Conservation (phyloP, 2,888 invertebrate genomes). For the Synanthedon vespiformis region DNA sequence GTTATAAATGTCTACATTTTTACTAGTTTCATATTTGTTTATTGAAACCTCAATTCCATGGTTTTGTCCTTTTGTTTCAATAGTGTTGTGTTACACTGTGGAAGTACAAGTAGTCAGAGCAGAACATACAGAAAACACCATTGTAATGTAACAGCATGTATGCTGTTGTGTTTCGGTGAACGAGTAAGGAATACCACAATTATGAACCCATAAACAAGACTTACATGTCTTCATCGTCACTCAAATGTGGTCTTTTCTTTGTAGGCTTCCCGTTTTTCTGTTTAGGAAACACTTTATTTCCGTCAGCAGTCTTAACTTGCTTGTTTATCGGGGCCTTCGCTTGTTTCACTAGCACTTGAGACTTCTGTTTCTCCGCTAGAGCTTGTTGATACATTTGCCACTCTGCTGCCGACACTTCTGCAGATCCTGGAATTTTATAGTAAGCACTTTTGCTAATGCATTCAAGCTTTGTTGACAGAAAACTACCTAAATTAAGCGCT, state of each 20-base stretch:
- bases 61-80: too few relatives aligned
- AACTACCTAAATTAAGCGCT: too few relatives aligned
- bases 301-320: constrained; percentile 17
- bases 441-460: background rate
- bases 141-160: too few relatives aligned
- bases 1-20: too few relatives aligned
- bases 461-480: background rate
- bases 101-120: too few relatives aligned
- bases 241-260: constrained; percentile 27
- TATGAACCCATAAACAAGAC: constrained; percentile 10
- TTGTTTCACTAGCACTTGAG: constrained; percentile 23
- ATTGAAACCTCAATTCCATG: too few relatives aligned
- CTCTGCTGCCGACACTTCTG: constrained; percentile 58
- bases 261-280: constrained; percentile 9
- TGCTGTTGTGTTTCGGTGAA: too few relatives aligned
- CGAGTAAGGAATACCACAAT: too few relatives aligned
- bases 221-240: constrained; percentile 54
- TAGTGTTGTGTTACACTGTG: too few relatives aligned
- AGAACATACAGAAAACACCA: too few relatives aligned
- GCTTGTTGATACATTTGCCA: constrained; percentile 63
- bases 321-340: constrained; percentile 19
- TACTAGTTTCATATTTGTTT: too few relatives aligned
- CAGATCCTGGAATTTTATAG: constrained; percentile 25
- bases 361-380: constrained; percentile 44
- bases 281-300: constrained; percentile 7